Evolutionary conservation across 2,888 invertebrate genomes (phyloP).

Genomic region (Diaphora mendica): DNA sequence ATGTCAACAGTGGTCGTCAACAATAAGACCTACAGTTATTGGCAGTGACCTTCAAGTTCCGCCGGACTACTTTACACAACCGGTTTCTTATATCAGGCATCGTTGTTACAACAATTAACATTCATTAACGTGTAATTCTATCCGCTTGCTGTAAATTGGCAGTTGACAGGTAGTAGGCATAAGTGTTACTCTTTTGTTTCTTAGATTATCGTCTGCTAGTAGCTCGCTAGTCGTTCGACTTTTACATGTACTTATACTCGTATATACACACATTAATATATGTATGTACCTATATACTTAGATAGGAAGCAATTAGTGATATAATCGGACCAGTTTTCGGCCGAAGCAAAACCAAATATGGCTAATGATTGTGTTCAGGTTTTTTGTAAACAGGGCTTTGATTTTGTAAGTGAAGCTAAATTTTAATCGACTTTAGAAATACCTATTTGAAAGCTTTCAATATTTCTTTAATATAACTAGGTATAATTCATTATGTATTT

Average conservation of each 20-base stretch:
- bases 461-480: too few relatives aligned
- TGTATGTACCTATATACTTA: background rate
- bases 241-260: too few relatives aligned
- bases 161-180: constrained; percentile 23
- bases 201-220: too few relatives aligned
- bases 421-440: too few relatives aligned
- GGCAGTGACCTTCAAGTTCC: constrained; percentile 23
- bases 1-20: background rate
- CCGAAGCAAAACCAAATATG: background rate
- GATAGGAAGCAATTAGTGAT: background rate
- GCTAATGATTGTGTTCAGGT: background rate
- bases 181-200: too few relatives aligned
- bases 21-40: constrained; percentile 21
- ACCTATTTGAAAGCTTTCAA: too few relatives aligned
- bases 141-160: constrained; percentile 29
- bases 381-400: background rate
- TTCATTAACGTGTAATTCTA: constrained; percentile 33
- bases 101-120: constrained; percentile 20
- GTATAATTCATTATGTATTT: too few relatives aligned
- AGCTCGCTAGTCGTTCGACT: too few relatives aligned
- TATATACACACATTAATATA: too few relatives aligned
- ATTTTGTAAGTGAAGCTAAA: too few relatives aligned
- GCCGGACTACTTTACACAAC: constrained; percentile 23
- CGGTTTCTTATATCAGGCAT: constrained; percentile 23
- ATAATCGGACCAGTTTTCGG: background rate